Evolutionary conservation across 2,888 invertebrate species (phyloP).

Genomic region (Druceiella hillmani): DNA sequence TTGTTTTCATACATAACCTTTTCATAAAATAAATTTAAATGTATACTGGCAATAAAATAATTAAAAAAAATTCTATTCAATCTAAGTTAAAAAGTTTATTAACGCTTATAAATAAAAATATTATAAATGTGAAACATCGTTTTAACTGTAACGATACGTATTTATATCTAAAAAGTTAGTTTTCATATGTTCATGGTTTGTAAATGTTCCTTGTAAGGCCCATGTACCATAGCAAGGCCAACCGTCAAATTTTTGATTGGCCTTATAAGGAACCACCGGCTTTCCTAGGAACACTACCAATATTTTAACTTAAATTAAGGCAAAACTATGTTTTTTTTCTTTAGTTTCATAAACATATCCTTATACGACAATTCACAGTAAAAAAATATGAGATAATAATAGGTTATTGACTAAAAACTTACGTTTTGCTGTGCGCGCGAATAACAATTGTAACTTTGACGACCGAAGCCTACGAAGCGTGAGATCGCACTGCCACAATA

Average conservation of each 20-base stretch:
- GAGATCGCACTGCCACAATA: slow-evolving; percentile 15
- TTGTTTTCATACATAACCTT: too few species aligned
- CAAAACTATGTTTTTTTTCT: slow-evolving; percentile 19
- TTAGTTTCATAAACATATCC: slow-evolving; percentile 16
- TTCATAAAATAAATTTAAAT: too few species aligned
- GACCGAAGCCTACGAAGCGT: slow-evolving; percentile 17
- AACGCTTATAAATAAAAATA: slow-evolving; percentile 9
- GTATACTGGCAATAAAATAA: slow-evolving; percentile 7
- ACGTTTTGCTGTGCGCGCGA: slow-evolving; percentile 14
- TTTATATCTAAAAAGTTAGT: slow-evolving; percentile 7
- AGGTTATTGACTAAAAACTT: slow-evolving; percentile 13
- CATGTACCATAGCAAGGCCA: slow-evolving; percentile 20
- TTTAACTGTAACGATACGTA: too few species aligned
- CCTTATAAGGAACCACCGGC: slow-evolving; percentile 24
- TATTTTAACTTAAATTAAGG: slow-evolving; percentile 19
- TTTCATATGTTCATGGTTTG: slow-evolving; percentile 7
- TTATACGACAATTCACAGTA: slow-evolving; percentile 21
- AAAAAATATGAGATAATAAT: slow-evolving; percentile 18
- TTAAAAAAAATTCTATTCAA: slow-evolving; percentile 11
- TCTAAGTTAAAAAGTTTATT: slow-evolving; percentile 11
- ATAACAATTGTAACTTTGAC: too few species aligned
- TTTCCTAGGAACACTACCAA: slow-evolving; percentile 22
- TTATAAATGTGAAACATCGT: slow-evolving; percentile 6
- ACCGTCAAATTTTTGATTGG: slow-evolving; percentile 22
- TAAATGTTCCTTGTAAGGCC: slow-evolving; percentile 15